Evolutionary conservation across 2,113 vertebrate genomes (phyloP), one percentile per base, ranked within the genome.

Genomic region (Tenrec ecaudatus): DNA sequence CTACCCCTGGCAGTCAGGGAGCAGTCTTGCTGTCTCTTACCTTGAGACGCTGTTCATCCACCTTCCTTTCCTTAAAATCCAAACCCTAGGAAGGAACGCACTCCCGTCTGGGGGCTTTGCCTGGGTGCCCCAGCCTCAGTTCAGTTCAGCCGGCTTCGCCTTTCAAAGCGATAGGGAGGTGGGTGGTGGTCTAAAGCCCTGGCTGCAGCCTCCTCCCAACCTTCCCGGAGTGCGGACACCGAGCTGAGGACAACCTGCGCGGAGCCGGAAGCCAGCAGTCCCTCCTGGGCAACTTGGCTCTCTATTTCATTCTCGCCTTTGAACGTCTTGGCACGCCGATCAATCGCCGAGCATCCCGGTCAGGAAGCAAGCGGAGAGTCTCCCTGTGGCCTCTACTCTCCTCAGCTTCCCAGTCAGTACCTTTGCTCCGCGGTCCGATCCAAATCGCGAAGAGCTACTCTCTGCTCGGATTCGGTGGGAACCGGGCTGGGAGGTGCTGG

Each of bases 11-110:
- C 38, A 77, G 86, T 83, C 94, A 36, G 62, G 53, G 92, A 31
- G 14, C 5, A 22, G 29, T 31, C 17, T 60, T 3, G n/a, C 73
- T 22, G 71, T 64, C 23, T n/a, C 97, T 97, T 98, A 98, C 98
- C 98, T 98, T 90, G 82, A 27, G 57, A 85, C 47, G 82, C 91
- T 27, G 81, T 58, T 17, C 36, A 53, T 92, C 77, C 93, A 92
- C 88, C 83, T 88, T 87, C 79, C 7, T n/a, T 90, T 84, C 92
- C 88, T 92, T 95, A 87, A 66, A 90, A 94, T 94, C 76, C 95
- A 88, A 88, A 89, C 15, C 88, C 85, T 31, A 57, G 92, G 90
- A 86, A 57, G 64, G 89, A 29, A 17, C 57, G n/a, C 76, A 17
- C 82, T 3, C 60, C 0, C 47, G 95, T 93, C 95, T 86, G 17